Conservation (phyloP, 2,888 invertebrate genomes). For the Malacosoma neustria region DNA sequence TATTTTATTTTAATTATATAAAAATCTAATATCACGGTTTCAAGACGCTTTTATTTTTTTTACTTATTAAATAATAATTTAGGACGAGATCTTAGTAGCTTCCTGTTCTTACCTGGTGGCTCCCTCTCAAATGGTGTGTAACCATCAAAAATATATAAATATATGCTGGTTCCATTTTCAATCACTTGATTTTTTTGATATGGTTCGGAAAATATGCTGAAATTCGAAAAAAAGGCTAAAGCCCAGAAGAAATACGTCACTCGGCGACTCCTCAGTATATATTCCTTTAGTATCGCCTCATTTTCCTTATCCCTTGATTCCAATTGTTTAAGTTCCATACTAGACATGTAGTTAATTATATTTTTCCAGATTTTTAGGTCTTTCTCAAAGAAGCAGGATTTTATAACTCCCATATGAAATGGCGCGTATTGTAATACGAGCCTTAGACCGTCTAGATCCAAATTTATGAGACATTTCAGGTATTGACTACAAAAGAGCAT, state of each 20-base stretch:
- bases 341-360: slow-evolving; percentile 35
- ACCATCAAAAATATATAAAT: slow-evolving; percentile 39
- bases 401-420: slow-evolving; percentile 43
- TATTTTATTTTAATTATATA: too few relatives aligned
- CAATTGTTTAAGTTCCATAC: slow-evolving; percentile 29
- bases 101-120: slow-evolving; percentile 22
- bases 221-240: slow-evolving; percentile 34
- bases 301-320: slow-evolving; percentile 16
- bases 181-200: slow-evolving; percentile 34
- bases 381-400: slow-evolving; percentile 34
- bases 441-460: slow-evolving; percentile 25
- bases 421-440: slow-evolving; percentile 41
- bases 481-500: slow-evolving; percentile 40
- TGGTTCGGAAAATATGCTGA: slow-evolving; percentile 37
- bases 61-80: too few relatives aligned
- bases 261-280: slow-evolving; percentile 31
- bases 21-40: too few relatives aligned
- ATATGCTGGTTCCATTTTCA: slow-evolving; percentile 33
- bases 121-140: slow-evolving; percentile 35
- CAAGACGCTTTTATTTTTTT: too few relatives aligned
- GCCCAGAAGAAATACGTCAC: slow-evolving; percentile 40
- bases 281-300: slow-evolving; percentile 21
- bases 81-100: too few relatives aligned
- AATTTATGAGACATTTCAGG: slow-evolving; percentile 29
- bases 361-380: slow-evolving; percentile 33